Base-by-base conservation (phyloP, 2,888 invertebrate genomes). In the Imbricaverruca yamaguchii region DNA sequence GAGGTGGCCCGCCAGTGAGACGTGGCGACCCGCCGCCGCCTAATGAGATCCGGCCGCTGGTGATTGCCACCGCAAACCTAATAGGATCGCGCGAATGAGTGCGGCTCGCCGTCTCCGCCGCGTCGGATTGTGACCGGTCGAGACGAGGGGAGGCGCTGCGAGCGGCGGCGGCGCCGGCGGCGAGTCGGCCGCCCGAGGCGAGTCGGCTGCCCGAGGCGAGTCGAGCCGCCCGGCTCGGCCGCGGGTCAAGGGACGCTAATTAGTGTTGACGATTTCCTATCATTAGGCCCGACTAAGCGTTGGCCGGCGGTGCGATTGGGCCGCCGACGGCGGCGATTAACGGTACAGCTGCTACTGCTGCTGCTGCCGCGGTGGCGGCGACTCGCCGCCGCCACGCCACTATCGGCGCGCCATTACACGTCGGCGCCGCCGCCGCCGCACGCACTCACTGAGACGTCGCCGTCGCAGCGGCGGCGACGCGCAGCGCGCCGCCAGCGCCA, bases 231-330 rank as follows among this genome's bases (percentile, higher is more conserved):
- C 21, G 23, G 53, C 55, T 23, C 39, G 15, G 65, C 69, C 69
- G 67, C 69, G 23, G 69, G 69, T 69, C 69, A 55, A 9, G 21
- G 21, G 18, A 55, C 74, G 74, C 74, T 74, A 74, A 74, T 74
- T 74, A 74, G 55, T 74, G 74, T 74, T 74, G 74, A 74, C 74
- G 74, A 74, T 74, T 74, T 74, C 74, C 74, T 74, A 74, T 74
- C 74, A 74, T 74, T 74, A 74, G 74, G 55, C 74, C 21, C 53
- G 74, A 21, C 39, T 21, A 21, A 55, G 13, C 74, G 53, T 13
- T 15, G 39, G 69, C 9, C 39, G 74, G 55, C 39, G 13, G 7
- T 9, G 74, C 55, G 74, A 74, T 74, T 55, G 74, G 10, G 7
- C 74, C 55, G 74, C 74, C 65, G 12, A n/a, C 65, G 74, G 74